These are phyloP conservation scores for Lamellibrachia luymesi DNA, from an alignment of 1,140 invertebrate genomes.

Conservation along the genomic window DNA sequence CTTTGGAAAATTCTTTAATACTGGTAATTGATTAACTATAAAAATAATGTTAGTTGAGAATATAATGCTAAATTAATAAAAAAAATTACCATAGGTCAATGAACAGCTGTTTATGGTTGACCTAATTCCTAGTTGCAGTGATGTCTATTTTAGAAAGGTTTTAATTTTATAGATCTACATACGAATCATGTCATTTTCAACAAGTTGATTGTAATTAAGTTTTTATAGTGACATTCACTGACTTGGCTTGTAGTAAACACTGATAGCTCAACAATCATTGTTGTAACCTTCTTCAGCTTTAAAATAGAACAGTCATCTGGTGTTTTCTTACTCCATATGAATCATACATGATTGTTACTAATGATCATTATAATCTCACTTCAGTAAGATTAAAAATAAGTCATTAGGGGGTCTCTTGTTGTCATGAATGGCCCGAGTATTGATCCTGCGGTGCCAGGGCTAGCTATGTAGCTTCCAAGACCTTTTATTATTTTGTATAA, in stretches of 20 bases:
- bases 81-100: too few relatives aligned
- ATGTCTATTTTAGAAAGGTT: neutral
- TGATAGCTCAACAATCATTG: neutral
- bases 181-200: neutral
- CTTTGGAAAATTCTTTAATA: too few relatives aligned
- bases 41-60: too few relatives aligned
- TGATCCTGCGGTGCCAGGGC: neutral
- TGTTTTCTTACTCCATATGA: neutral
- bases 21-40: too few relatives aligned
- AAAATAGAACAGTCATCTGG: neutral
- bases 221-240: too few relatives aligned
- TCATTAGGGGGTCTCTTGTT: neutral
- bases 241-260: neutral
- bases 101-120: too few relatives aligned
- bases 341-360: neutral
- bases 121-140: neutral
- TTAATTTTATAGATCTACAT: neutral
- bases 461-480: neutral
- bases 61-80: too few relatives aligned
- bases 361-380: neutral
- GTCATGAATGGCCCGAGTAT: neutral
- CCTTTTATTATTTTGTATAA: neutral
- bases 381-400: neutral
- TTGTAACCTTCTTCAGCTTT: neutral
- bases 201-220: neutral